Conservation (phyloP, 2,113 vertebrate species). For the Quiscalus mexicanus region DNA sequence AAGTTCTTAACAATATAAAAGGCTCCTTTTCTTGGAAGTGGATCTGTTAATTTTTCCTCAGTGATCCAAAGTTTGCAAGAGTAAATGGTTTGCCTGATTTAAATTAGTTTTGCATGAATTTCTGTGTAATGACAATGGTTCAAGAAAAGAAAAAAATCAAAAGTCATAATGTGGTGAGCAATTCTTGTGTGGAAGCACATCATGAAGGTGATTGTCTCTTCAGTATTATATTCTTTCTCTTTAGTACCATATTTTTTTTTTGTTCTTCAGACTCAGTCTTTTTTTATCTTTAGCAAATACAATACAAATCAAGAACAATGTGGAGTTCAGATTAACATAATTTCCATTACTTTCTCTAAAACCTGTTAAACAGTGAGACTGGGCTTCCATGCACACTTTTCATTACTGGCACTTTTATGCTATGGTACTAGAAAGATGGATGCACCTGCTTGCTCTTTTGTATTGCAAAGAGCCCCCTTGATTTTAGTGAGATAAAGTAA, state of each 20-base stretch:
- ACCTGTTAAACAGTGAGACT: slow-evolving; percentile 12
- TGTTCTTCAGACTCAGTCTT: not conserved
- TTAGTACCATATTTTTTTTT: not conserved
- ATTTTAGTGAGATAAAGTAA: not conserved
- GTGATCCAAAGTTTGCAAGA: not conserved
- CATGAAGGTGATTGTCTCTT: not conserved
- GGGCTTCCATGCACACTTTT: not conserved
- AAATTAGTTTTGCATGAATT: not conserved
- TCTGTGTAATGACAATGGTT: not conserved
- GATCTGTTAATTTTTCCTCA: not conserved
- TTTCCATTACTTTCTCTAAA: slow-evolving; percentile 30
- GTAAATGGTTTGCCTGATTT: not conserved
- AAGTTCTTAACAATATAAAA: not conserved
- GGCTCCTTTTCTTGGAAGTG: not conserved
- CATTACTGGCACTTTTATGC: not conserved
- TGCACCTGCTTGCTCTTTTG: not conserved
- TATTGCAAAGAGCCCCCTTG: not conserved
- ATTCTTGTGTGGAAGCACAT: not conserved
- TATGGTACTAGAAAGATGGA: not conserved
- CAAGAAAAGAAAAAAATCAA: not conserved
- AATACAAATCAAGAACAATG: not conserved
- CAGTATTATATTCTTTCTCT: not conserved
- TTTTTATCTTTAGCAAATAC: not conserved
- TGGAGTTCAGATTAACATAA: slow-evolving; percentile 24
- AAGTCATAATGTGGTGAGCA: not conserved